Conservation (phyloP, 2,797 vertebrate species). For the Etheostoma perlongum region DNA sequence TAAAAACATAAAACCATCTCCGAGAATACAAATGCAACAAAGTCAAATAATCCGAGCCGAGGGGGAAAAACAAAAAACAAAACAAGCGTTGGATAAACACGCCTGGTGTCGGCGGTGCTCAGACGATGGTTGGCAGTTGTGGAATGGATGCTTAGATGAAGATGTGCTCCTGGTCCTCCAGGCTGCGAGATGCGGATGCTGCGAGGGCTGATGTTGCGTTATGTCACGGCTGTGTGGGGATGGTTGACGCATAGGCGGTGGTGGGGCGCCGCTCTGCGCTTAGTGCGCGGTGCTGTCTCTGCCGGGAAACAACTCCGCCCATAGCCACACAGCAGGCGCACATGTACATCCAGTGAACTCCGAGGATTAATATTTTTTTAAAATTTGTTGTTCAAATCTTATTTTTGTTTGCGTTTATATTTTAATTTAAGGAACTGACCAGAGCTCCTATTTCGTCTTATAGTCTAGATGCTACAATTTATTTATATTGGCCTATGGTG, state of each 20-base stretch:
- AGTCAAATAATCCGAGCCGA: constrained; percentile 59
- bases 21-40: constrained; percentile 43
- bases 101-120: constrained; percentile 67
- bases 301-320: constrained; percentile 62
- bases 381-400: neutral
- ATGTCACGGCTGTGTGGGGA: constrained; percentile 62
- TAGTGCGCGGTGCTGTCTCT: constrained; percentile 64
- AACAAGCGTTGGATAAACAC: constrained; percentile 46
- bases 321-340: constrained; percentile 19
- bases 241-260: constrained; percentile 75
- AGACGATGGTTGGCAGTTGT: constrained; percentile 67
- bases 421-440: no score
- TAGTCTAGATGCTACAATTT: neutral
- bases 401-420: neutral
- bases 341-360: constrained; percentile 55
- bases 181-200: constrained; percentile 79
- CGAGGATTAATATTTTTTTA: no score
- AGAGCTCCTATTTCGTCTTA: no score
- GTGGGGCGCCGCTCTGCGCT: constrained; percentile 82
- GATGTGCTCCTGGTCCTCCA: constrained; percentile 83
- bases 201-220: constrained; percentile 73
- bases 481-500: neutral
- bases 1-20: constrained; percentile 68
- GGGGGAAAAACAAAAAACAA: neutral
- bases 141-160: constrained; percentile 83